Base-by-base conservation (phyloP, 1,140 invertebrate species). In the Magallana angulata region DNA sequence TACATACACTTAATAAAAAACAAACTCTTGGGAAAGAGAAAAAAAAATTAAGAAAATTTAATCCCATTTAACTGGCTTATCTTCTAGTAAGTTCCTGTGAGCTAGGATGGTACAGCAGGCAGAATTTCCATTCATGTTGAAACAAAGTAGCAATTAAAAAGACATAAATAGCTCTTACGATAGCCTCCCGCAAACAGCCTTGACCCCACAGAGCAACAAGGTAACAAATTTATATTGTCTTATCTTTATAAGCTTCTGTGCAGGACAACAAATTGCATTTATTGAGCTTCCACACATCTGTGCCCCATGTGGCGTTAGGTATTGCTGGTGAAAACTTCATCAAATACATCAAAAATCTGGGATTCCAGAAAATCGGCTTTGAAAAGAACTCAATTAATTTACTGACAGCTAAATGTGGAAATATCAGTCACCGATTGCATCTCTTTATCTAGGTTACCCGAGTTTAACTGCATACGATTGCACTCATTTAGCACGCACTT, bases 51-150 rank as follows among this genome's bases (percentile, higher is more conserved):
- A 76, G 68, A 76, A 18, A 76, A 76, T 76, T 76, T 48, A 76
- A 76, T 76, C 68, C 18, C 24, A 76, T 5, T 36, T 30, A 76
- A 76, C 68, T 30, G 24, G 68, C 68, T 76, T 76, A 76, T 76
- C 68, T 76, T 12, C 1, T 76, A 64, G 36, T 36, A 76, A 30
- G 68, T 76, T 76, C 68, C 68, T 76, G 24, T 12, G 11, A 76
- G 24, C 0, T 36, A 30, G 14, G 18, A 57, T 57, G 56, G 14
- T 82, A 82, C 14, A 82, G 16, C n/a, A 57, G 48, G 36, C 12
- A 82, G 48, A 24, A 82, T 57, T 82, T 82, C 81, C 48, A 82
- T 82, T 82, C 57, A 57, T 82, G 48, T 82, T 57, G 48, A 36
- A 82, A 82, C 81, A 82, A 58, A 82, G 48, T 57, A 82, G n/a